These are phyloP conservation scores for Pygoscelis antarcticus DNA, from an alignment of 2,113 vertebrate species.

Conservation along the genomic window DNA sequence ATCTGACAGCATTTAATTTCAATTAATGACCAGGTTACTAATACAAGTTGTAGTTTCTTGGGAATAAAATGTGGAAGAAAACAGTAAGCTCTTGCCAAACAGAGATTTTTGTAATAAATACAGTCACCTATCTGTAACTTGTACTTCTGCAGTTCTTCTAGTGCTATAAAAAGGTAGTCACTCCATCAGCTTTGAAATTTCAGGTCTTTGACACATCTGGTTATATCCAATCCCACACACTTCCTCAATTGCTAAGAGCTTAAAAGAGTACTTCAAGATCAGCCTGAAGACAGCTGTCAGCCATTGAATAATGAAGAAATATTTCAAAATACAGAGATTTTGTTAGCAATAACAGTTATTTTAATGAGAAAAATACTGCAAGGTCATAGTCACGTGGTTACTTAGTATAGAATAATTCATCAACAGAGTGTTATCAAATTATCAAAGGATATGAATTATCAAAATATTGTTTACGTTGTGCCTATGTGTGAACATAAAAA, in stretches of 20 bases:
- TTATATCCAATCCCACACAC: neutral
- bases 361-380: neutral
- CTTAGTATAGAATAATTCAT: neutral
- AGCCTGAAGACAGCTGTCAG: neutral
- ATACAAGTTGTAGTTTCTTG: neutral
- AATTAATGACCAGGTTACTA: neutral
- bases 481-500: neutral
- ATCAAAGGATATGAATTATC: neutral
- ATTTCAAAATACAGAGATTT: neutral
- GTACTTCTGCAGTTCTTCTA: neutral
- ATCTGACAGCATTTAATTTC: neutral
- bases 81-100: neutral
- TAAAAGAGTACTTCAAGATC: neutral
- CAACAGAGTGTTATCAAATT: neutral
- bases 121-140: accelerated
- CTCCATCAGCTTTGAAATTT: neutral
- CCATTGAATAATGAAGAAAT: neutral
- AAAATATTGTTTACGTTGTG: neutral
- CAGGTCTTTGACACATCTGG: neutral
- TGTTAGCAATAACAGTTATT: neutral
- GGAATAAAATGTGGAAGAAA: neutral
- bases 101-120: neutral
- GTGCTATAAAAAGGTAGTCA: neutral
- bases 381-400: neutral
- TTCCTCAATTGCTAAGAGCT: neutral